A percentile compares a stretch with the other conserved stretches of the same genome.
Evolutionary conservation across 2,888 invertebrate genomes (phyloP).

Genomic region (Fragum whitleyi): DNA sequence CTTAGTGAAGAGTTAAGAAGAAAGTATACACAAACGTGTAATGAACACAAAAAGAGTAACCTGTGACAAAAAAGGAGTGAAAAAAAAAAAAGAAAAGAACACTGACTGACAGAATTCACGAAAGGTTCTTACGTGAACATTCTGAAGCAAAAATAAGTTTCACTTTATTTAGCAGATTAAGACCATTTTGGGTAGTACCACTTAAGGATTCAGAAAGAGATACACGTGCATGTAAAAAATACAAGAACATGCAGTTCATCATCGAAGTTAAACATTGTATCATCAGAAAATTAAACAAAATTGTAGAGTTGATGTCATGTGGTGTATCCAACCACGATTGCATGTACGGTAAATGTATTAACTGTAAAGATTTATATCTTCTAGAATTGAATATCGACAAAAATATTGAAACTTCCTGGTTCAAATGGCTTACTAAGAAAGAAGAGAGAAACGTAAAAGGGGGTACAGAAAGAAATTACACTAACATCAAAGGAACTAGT

Average conservation of each 20-base stretch:
- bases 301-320: not conserved
- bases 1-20: not conserved
- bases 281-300: not conserved
- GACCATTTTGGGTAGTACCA: slow-evolving; percentile 54
- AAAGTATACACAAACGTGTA: not conserved
- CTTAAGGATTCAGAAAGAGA: slow-evolving; percentile 48
- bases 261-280: not conserved
- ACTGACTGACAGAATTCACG: slow-evolving; percentile 36
- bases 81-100: slow-evolving; percentile 38
- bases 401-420: too few relatives aligned
- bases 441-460: too few relatives aligned
- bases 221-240: slow-evolving; percentile 47
- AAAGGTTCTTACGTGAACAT: slow-evolving; percentile 33
- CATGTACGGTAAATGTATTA: not conserved
- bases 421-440: too few relatives aligned
- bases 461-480: too few relatives aligned
- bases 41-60: not conserved
- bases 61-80: slow-evolving; percentile 34
- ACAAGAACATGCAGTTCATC: slow-evolving; percentile 53
- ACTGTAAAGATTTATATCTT: not conserved
- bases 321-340: not conserved
- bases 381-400: not conserved
- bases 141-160: slow-evolving; percentile 35
- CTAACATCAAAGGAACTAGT: too few relatives aligned
- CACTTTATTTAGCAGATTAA: slow-evolving; percentile 40